These are phyloP conservation scores for Gallinago media DNA, from an alignment of 2,113 vertebrate genomes.

Conservation along the genomic window DNA sequence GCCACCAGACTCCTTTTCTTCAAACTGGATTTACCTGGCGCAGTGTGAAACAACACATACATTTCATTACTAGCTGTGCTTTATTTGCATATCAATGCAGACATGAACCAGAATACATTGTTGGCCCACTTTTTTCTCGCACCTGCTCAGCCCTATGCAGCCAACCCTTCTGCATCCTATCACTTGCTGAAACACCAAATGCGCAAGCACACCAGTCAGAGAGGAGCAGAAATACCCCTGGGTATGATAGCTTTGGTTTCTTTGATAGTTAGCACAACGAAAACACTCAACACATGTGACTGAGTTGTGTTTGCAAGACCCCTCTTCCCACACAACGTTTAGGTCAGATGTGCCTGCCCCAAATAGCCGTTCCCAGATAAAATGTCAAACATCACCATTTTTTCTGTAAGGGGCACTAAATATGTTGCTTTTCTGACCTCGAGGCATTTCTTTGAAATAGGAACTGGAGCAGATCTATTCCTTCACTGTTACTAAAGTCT, in stretches of 20 bases:
- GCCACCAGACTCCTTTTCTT: not conserved
- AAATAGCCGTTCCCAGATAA: not conserved
- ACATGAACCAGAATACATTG: not conserved
- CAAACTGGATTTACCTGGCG: conserved; percentile 29
- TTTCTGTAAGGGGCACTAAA: not conserved
- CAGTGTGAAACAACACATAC: conserved; percentile 2
- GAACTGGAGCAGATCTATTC: not conserved
- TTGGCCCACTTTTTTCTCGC: not conserved
- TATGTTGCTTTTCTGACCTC: not conserved
- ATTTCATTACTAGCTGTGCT: conserved; percentile 1
- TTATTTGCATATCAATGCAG: conserved; percentile 21
- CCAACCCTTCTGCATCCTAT: not conserved
- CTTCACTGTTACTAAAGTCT: not conserved
- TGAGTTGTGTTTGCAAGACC: not conserved
- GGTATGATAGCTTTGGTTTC: not conserved
- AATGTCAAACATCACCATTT: not conserved
- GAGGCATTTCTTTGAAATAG: not conserved
- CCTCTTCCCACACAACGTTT: not conserved
- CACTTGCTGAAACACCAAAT: not conserved
- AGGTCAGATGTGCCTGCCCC: not conserved
- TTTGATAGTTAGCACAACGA: not conserved
- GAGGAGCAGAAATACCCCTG: not conserved
- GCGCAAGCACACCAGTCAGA: not conserved
- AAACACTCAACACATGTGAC: not conserved
- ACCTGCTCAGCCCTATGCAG: not conserved